phyloP scores from a whole-genome alignment of 2,888 invertebrate species.

The Hypselothyrea guttata region DNA sequence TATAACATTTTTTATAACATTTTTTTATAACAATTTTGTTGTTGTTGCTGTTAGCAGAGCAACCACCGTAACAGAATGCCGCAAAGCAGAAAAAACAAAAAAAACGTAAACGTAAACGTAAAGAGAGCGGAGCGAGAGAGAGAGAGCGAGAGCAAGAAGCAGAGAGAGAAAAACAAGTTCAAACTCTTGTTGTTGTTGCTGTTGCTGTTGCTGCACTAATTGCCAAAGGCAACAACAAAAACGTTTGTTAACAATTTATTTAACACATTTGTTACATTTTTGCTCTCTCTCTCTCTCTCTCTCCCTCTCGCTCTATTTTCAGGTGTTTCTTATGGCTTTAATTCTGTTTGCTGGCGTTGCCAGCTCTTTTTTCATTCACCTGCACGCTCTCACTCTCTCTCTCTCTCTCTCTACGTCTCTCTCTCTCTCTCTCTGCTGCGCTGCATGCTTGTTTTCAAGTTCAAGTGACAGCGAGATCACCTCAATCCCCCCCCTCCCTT shows the following conservation, averaged over 20 bases:
- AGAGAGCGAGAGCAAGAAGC: not conserved
- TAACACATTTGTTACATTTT: conserved; percentile 18
- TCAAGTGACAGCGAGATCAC: conserved; percentile 18
- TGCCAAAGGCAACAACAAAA: not conserved
- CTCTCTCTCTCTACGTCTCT: too few relatives aligned
- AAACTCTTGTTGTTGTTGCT: conserved; percentile 23
- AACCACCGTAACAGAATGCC: conserved; percentile 45
- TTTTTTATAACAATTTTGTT: not conserved
- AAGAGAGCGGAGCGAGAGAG: conserved; percentile 20
- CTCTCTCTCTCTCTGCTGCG: not conserved
- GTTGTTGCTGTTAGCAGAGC: conserved; percentile 14
- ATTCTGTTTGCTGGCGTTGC: not conserved
- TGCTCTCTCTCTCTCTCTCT: not conserved
- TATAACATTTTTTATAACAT: conserved; percentile 2
- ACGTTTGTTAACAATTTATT: conserved; percentile 22
- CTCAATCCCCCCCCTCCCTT: not conserved
- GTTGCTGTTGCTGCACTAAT: not conserved
- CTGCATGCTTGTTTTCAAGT: conserved; percentile 18
- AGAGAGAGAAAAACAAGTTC: not conserved
- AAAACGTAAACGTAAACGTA: conserved; percentile 23
- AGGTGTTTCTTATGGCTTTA: conserved; percentile 5
- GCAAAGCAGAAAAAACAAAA: conserved; percentile 35
- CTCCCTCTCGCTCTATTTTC: not conserved
- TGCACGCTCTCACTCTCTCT: too few relatives aligned
- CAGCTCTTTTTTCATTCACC: not conserved